Conservation (phyloP, 2,888 invertebrate genomes). For the Candidula unifasciata region DNA sequence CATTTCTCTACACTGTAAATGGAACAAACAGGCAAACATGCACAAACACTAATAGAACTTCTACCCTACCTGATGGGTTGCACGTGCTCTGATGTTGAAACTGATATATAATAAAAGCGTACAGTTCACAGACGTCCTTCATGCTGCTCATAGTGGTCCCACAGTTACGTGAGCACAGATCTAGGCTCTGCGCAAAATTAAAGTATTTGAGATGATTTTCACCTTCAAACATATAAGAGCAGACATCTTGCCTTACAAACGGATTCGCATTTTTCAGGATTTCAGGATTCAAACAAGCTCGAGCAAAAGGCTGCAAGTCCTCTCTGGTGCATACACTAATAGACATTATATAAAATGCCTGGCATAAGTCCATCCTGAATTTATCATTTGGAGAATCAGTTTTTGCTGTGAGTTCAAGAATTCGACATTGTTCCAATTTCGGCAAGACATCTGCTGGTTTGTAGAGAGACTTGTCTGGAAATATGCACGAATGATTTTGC, state of each 20-base stretch:
- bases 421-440: background rate
- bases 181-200: background rate
- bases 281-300: background rate
- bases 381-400: background rate
- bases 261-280: background rate
- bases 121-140: slow-evolving; percentile 2
- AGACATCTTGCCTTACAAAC: background rate
- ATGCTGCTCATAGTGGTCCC: background rate
- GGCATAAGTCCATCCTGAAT: background rate
- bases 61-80: background rate
- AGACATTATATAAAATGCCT: background rate
- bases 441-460: background rate
- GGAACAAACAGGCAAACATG: no score
- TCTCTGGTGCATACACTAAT: background rate
- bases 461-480: slow-evolving; percentile 7
- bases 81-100: background rate
- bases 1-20: no score
- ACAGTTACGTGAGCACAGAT: background rate
- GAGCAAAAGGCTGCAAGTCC: background rate
- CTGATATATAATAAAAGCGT: background rate
- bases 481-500: background rate
- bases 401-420: background rate
- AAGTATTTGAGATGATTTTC: background rate
- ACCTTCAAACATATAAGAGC: background rate
- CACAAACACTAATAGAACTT: no score